Evolutionary conservation across 2,113 vertebrate genomes (phyloP), one percentile per base, ranked within the genome.

Genomic region (Limnothrissa miodon): DNA sequence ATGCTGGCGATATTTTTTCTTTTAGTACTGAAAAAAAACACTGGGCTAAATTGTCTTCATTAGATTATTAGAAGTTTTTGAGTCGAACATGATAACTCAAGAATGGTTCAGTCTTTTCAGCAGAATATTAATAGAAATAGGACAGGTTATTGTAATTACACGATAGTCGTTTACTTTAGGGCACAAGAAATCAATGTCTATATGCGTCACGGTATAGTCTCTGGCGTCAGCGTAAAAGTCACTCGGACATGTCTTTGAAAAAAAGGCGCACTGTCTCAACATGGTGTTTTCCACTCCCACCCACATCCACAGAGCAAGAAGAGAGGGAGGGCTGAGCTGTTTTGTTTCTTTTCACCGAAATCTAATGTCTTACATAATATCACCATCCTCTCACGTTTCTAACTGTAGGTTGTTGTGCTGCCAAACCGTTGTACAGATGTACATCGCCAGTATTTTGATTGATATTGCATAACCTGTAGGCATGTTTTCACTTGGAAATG

Each of bases 341-440:
- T 74, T 36, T 74, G 25, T 36, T 66, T 11, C 25, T 33, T 33
- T 33, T 66, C 25, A 33, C 25, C 8, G 4, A 74, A 36, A 15
- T 29, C 13, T 8, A 36, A 36, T 70, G 62, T 70, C 66, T 74
- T 74, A 74, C 66, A 74, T 74, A 74, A 74, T 11, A 4, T 74
- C 33, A 36, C 66, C 66, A 74, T 56, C 66, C 66, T 29, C 9
- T 74, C 66, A 74, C 66, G 66, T 74, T 74, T 39, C 66, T 74
- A 33, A 11, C 66, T 13, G 62, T 29, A 4, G 66, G 1, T 74
- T 74, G 25, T 11, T 5, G 29, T 29, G 66, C 29, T 66, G 59
- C 59, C 59, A 66, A 33, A 33, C n/a, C 59, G 59, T 9, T 1
- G 59, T 25, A 4, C 59, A 62, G 59, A n/a, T 62, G 59, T 25